Percentiles rank a stretch among this genome's conserved stretches.
Conservation (phyloP, 2,888 invertebrate genomes). For the Tanypteryx hageni region DNA sequence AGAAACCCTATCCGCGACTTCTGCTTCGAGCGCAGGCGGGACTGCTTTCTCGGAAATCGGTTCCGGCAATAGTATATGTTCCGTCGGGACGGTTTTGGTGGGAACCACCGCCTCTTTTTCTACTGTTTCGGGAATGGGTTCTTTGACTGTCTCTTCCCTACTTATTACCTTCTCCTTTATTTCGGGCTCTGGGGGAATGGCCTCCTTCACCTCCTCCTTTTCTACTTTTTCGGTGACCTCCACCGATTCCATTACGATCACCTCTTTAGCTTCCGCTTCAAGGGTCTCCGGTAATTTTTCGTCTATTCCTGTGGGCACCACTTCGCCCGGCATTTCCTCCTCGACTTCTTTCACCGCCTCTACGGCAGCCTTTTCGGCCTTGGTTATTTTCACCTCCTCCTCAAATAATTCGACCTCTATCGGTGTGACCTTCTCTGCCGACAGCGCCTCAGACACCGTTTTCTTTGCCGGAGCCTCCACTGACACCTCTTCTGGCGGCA, state of each 20-base stretch:
- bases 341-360: no score
- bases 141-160: background rate
- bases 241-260: conserved; percentile 66
- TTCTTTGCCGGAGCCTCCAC: conserved; percentile 69
- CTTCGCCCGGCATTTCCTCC: no score
- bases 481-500: no score
- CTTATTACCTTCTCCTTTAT: no score
- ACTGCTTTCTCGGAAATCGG: no score
- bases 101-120: conserved; percentile 66
- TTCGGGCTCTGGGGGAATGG: conserved; percentile 72
- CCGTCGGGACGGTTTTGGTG: conserved; percentile 67
- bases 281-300: conserved; percentile 75
- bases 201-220: conserved; percentile 75
- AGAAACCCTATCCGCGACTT: conserved; percentile 31
- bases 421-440: conserved; percentile 77
- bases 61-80: background rate
- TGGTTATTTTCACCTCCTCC: conserved; percentile 72
- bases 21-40: conserved; percentile 48
- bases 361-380: no score
- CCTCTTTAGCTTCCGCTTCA: conserved; percentile 72
- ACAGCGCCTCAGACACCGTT: conserved; percentile 73
- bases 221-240: conserved; percentile 71
- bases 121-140: conserved; percentile 72
- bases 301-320: no score
- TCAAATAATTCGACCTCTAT: conserved; percentile 76